Conservation (phyloP, 2,888 invertebrate species). For the Caenorhabditis imperialis region DNA sequence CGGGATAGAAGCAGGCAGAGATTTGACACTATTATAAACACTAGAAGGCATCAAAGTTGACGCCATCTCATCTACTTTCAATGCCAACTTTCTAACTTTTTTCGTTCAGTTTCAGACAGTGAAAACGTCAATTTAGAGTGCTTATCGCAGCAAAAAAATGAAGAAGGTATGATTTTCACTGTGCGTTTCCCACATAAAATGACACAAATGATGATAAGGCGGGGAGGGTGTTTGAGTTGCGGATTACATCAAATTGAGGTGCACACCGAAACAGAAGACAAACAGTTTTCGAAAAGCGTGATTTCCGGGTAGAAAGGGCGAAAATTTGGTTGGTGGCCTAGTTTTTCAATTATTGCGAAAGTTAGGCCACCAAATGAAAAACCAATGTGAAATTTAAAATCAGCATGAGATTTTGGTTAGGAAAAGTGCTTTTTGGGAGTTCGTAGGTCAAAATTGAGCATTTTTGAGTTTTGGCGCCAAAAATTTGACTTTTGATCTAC, state of each 20-base stretch:
- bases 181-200: background rate
- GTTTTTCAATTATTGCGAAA: slow-evolving; percentile 1
- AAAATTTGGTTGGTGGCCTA: background rate
- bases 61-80: too few relatives aligned
- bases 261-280: slow-evolving; percentile 46
- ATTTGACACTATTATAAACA: slow-evolving; percentile 30
- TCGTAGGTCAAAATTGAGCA: too few relatives aligned
- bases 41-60: slow-evolving; percentile 31
- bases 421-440: too few relatives aligned
- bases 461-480: too few relatives aligned
- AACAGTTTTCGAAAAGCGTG: too few relatives aligned
- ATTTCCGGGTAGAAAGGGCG: background rate
- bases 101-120: too few relatives aligned
- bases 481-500: too few relatives aligned
- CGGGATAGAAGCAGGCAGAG: slow-evolving; percentile 32
- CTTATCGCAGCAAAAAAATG: slow-evolving; percentile 12
- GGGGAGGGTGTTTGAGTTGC: slow-evolving; percentile 39
- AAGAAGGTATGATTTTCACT: background rate
- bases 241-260: slow-evolving; percentile 50
- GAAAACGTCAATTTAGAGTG: too few relatives aligned
- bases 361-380: too few relatives aligned
- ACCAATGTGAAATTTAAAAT: too few relatives aligned
- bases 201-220: background rate
- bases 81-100: too few relatives aligned
- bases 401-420: background rate